These are phyloP conservation scores for Nyctereutes procyonoides DNA, from an alignment of 2,113 vertebrate genomes.

Conservation along the genomic window DNA sequence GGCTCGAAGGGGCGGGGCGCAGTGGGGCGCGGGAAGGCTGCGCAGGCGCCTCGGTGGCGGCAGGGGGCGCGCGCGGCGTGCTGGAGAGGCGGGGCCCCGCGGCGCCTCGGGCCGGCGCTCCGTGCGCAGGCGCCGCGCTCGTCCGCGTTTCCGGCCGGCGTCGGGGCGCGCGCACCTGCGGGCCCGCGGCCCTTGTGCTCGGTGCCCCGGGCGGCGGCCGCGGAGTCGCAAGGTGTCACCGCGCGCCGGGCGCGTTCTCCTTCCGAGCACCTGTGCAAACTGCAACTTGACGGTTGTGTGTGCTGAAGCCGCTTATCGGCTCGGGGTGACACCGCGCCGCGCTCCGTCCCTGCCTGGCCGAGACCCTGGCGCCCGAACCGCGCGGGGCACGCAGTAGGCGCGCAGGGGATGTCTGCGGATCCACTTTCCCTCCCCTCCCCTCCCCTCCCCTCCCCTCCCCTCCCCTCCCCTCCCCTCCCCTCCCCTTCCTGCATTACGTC, in stretches of 20 bases:
- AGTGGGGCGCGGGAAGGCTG: accelerated
- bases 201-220: no score
- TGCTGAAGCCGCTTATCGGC: neutral
- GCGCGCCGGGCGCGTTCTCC: neutral
- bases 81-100: accelerated
- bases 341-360: neutral
- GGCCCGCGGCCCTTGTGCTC: neutral
- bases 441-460: no score
- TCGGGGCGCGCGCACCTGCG: neutral
- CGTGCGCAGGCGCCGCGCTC: neutral
- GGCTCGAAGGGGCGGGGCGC: neutral
- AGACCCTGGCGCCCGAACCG: neutral
- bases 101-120: accelerated
- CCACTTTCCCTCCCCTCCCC: neutral
- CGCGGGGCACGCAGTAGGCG: neutral
- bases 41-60: accelerated
- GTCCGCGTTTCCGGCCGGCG: no score
- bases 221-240: neutral
- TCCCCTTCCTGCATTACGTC: neutral
- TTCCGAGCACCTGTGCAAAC: neutral
- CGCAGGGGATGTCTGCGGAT: neutral
- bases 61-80: constrained; percentile 20
- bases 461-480: no score
- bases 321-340: neutral
- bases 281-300: neutral